Evolutionary conservation across 1,140 invertebrate genomes (phyloP), one percentile per base, ranked within the genome.

Genomic region (Cyphomyrmex costatus): DNA sequence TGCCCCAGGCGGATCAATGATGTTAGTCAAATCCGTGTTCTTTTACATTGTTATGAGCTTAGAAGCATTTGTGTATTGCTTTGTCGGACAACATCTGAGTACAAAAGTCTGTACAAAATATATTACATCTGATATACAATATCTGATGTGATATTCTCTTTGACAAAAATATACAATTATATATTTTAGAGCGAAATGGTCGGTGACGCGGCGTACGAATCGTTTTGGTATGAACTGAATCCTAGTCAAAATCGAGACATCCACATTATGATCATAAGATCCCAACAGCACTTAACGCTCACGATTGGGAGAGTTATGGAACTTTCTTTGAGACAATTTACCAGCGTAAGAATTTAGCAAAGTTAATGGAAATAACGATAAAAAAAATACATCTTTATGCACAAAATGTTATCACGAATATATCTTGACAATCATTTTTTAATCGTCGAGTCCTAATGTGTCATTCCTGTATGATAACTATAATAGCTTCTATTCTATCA

Each of bases 61-160:
- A 16, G 76, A 86, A 19, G 87, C 87, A 42, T 88, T 86, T 56
- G 49, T 65, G 46, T 85, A 82, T 76, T 88, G 85, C 30, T 88
- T 82, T 21, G 70, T 79, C 19, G 87, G 87, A 4, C 77, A 88
- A 53, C 65, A 86, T 76, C 61, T 88, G 8, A 86, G 53, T n/a
- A 73, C 36, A 1, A 73, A 83, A 60, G 79, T 83, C 36, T n/a
- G 79, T 83, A 73, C 49, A 68, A 3, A 80, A 27, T 30, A 46
- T 12, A 60, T 7, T 42, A 1, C 24, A 33, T 66, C 0, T 1
- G 5, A 53, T 56, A 36, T 8, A 49, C 14, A 0, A 12, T 8
- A 46, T 14, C 4, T 36, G 0, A 1, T 16, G 33, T 8, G 14
- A 33, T 36, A 30, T 51, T 16, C 6, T 36, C 16, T 21, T 3